Conservation (phyloP, 2,888 invertebrate species). For the Meteorus cinctellus region DNA sequence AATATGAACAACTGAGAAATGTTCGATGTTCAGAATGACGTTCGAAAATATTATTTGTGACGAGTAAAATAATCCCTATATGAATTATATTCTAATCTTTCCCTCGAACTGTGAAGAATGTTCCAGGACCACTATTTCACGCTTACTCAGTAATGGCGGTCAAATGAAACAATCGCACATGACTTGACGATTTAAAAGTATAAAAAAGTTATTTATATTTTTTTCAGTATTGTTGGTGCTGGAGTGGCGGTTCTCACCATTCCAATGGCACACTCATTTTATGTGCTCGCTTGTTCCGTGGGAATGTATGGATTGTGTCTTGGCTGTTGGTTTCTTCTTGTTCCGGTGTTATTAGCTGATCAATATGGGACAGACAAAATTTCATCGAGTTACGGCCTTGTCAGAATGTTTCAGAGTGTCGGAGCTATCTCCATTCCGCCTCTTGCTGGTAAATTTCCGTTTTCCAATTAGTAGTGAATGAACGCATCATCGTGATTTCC, state of each 20-base stretch:
- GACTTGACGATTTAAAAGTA: no score
- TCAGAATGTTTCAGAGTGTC: conserved; percentile 84
- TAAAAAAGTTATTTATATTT: conserved; percentile 28
- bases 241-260: conserved; percentile 81
- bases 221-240: conserved; percentile 80
- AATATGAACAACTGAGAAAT: no score
- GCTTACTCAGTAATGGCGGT: no score
- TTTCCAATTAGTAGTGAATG: neutral
- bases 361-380: conserved; percentile 84
- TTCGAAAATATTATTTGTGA: no score
- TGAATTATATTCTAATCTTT: no score
- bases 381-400: conserved; percentile 84
- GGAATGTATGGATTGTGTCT: conserved; percentile 83
- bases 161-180: neutral
- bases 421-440: conserved; percentile 84
- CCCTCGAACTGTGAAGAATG: no score
- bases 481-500: no score
- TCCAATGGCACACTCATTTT: conserved; percentile 80
- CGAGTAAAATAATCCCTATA: no score
- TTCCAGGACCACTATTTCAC: no score
- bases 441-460: conserved; percentile 76
- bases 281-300: conserved; percentile 80
- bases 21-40: no score
- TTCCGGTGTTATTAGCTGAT: conserved; percentile 83
- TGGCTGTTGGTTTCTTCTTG: conserved; percentile 85